phyloP scores from a whole-genome alignment of 2,113 vertebrate species.

The Pardalotus punctatus region DNA sequence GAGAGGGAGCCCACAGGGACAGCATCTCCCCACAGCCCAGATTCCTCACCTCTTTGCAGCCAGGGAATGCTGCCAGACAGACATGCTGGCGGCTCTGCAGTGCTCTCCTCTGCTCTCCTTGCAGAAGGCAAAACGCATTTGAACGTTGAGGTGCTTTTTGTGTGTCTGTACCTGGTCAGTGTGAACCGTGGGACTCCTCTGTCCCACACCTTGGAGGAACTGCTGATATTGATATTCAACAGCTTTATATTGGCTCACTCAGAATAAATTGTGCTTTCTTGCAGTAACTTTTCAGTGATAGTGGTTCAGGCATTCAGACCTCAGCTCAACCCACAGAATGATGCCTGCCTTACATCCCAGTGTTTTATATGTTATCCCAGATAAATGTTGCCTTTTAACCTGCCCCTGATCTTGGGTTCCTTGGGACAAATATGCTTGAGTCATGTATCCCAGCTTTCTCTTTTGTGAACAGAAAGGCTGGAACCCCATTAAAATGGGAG shows the following conservation, averaged over 20 bases:
- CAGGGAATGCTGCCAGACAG: not conserved
- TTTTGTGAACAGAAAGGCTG: not conserved
- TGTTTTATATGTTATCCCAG: not conserved
- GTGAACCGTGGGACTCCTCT: accelerated
- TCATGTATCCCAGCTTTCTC: not conserved
- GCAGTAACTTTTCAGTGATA: not conserved
- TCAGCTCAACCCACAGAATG: not conserved
- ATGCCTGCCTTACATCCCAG: not conserved
- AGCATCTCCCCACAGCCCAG: not conserved
- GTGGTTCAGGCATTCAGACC: not conserved
- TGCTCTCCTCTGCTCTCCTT: not conserved
- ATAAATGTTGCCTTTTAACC: not conserved
- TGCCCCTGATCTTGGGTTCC: not conserved
- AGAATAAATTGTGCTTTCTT: not conserved
- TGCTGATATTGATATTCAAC: not conserved
- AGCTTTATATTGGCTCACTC: not conserved
- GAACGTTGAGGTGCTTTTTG: not conserved
- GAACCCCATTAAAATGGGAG: not conserved
- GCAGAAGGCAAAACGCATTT: not conserved
- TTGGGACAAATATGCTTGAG: not conserved
- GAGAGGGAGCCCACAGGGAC: not conserved
- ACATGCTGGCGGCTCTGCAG: accelerated
- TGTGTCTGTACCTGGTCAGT: not conserved
- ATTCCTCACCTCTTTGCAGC: not conserved
- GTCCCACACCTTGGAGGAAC: not conserved